Evolutionary conservation across 2,113 vertebrate genomes (phyloP).

Genomic region (Accipiter cooperii): DNA sequence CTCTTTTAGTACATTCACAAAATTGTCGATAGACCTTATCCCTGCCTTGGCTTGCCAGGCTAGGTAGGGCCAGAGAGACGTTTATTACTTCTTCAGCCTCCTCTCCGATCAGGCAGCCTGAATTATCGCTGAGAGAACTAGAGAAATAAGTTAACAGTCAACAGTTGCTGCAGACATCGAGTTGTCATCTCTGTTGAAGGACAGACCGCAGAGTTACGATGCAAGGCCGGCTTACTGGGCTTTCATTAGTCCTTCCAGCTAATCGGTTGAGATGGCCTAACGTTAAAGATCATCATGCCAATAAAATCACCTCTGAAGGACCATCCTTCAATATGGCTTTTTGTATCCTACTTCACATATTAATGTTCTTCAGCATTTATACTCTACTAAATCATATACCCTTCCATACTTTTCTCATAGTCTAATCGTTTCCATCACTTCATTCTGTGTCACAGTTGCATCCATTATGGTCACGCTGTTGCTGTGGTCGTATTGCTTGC

Average conservation of each 20-base stretch:
- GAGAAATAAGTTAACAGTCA: not conserved
- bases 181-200: not conserved
- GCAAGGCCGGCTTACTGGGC: not conserved
- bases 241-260: not conserved
- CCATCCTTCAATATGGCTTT: not conserved
- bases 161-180: not conserved
- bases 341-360: not conserved
- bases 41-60: not conserved
- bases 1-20: not conserved
- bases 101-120: fast-evolving
- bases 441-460: not conserved
- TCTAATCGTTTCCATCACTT: not conserved
- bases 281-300: not conserved
- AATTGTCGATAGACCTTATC: not conserved
- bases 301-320: not conserved
- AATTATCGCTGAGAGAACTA: not conserved
- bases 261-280: not conserved
- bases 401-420: not conserved
- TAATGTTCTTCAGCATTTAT: not conserved
- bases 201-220: not conserved
- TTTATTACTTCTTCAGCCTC: not conserved
- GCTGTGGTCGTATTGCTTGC: not conserved
- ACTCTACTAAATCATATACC: not conserved
- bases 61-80: not conserved
- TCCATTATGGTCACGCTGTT: not conserved